Base-by-base conservation (phyloP, 64 coral and sea anemone genomes). In the Pocillopora verrucosa region DNA sequence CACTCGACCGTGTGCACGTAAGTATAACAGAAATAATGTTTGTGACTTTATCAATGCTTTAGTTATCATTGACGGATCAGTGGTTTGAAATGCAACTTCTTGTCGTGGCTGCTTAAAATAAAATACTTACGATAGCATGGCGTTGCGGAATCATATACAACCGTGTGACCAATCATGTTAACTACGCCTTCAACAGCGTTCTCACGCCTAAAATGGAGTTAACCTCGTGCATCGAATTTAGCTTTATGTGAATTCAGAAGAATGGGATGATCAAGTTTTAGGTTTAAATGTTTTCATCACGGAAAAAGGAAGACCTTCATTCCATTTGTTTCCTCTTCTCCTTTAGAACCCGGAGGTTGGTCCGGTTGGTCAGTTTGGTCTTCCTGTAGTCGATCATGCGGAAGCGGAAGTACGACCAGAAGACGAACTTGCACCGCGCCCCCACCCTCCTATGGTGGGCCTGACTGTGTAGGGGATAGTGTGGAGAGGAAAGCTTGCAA, bases 301-400 rank as follows among this genome's bases (percentile, higher is more conserved):
- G 26, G 74, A 76, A 36, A 2, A 76, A 51, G 14, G 12, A 34
- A 51, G 1, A 2, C 17, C 22, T 76, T 76, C 13, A 3, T 34
- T 36, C 76, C 20, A 7, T 17, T 51, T 79, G 19, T 56, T 56
- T 77, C 36, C 70, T 56, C 60, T 62, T 78, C 58, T 34, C 38
- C 73, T 75, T 73, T 80, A 98, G 96, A 91, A 69, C 80, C 89
- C 19, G 96, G 97, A 12, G 97, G 90, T 34, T 99, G 97, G 97
- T 99, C 97, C 17, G 94, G 97, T 9, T 99, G 97, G 97, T 95
- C 97, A 56, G 59, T 95, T 19, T 99, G 94, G 94, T 95, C 97
- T 36, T 61, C 94, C 14, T 99, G 97, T 67, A 93, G 94, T 51
- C 88, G 91, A 34, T 95, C 94, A 2, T 99, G 97, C 59, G 97